phyloP scores from a whole-genome alignment of 2,113 vertebrate species.

The Petromus typicus region DNA sequence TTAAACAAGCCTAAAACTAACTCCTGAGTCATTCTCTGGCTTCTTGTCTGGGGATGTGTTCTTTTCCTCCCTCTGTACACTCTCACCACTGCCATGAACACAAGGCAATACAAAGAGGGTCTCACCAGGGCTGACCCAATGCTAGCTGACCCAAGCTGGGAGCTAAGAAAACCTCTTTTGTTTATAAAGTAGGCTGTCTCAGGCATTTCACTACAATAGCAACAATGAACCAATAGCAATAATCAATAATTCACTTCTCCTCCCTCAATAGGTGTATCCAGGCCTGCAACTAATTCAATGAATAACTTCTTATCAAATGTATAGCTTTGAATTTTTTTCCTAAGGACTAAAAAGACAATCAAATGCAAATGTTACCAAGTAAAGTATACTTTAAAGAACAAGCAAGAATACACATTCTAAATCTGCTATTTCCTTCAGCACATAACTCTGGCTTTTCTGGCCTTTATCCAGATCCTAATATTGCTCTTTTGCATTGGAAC shows the following conservation, averaged over 20 bases:
- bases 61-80: background rate
- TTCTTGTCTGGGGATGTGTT: background rate
- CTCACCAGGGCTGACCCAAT: background rate
- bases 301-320: slow-evolving; percentile 3
- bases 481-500: background rate
- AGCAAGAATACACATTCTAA: background rate
- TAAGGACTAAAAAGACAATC: slow-evolving; percentile 31
- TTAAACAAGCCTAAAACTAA: background rate
- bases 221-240: background rate
- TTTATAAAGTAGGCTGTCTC: background rate
- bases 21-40: background rate
- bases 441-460: background rate
- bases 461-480: background rate
- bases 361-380: slow-evolving; percentile 8
- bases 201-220: background rate
- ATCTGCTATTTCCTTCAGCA: slow-evolving; percentile 6
- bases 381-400: background rate
- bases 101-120: background rate
- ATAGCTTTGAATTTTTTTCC: background rate
- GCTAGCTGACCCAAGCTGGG: background rate
- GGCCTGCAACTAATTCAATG: background rate
- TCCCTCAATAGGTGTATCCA: background rate
- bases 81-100: background rate
- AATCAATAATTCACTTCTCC: background rate
- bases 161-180: background rate